phyloP scores from a whole-genome alignment of 1,140 invertebrate species.

The Phthorimaea operculella region DNA sequence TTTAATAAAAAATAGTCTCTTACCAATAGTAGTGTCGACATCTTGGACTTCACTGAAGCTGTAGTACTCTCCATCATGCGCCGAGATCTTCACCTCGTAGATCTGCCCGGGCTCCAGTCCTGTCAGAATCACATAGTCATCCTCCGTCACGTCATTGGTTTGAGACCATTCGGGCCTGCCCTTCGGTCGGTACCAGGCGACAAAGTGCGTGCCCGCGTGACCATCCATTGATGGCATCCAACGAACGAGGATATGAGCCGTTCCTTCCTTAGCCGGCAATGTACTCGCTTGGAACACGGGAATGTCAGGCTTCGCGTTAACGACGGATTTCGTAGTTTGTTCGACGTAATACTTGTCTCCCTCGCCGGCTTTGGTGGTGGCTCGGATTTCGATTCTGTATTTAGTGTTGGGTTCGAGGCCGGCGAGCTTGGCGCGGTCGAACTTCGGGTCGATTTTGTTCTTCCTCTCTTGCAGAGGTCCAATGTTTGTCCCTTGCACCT shows the following conservation, averaged over 20 bases:
- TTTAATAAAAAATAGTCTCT: conserved; percentile 11
- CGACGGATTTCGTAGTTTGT: conserved; percentile 73
- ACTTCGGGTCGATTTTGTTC: conserved; percentile 82
- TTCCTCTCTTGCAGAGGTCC: conserved; percentile 76
- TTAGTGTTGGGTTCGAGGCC: conserved; percentile 86
- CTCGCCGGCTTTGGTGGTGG: conserved; percentile 85
- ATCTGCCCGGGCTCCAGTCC: conserved; percentile 86
- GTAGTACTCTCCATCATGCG: conserved; percentile 87
- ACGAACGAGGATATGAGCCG: conserved; percentile 79
- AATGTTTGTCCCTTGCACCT: conserved; percentile 78
- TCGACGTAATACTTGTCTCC: conserved; percentile 89
- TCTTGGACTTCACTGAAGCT: conserved; percentile 79
- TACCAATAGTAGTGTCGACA: conserved; percentile 77
- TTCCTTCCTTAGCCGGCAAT: conserved; percentile 77
- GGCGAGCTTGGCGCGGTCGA: conserved; percentile 85
- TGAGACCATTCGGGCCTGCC: conserved; percentile 75
- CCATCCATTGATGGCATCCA: conserved; percentile 84
- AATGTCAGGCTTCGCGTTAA: conserved; percentile 74
- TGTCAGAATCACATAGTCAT: conserved; percentile 79
- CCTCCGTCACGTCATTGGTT: conserved; percentile 75
- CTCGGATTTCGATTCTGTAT: conserved; percentile 87
- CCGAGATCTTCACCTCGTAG: conserved; percentile 91
- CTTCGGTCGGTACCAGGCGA: conserved; percentile 79
- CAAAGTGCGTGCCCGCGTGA: conserved; percentile 86
- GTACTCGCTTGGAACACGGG: conserved; percentile 81